Base-by-base conservation (phyloP, 2,888 invertebrate genomes). In the Germaria angustata region DNA sequence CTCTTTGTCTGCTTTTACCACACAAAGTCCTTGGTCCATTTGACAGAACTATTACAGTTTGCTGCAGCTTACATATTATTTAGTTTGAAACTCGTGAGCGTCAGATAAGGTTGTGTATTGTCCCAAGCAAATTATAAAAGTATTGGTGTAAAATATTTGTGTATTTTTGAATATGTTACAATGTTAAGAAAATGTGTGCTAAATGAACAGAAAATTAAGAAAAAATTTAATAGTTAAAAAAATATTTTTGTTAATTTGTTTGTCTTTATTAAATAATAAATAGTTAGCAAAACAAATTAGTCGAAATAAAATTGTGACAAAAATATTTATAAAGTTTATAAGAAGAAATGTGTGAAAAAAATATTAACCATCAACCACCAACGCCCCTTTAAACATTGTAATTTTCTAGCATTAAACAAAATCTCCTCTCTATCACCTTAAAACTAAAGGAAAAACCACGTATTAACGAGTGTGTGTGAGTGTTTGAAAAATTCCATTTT, bases 1-100 rank as follows among this genome's bases (percentile, higher is more conserved):
- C 82, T 82, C 34, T n/a, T n/a, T 71, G 73, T 44, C 44, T 66
- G 65, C 66, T 71, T 76, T 59, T 82, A 76, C 82, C 82, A 76
- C 82, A 82, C 71, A 82, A 79, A 82, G 82, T 82, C 82, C 82
- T 82, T 82, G 82, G 82, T 79, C 82, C 79, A 82, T 79, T 71
- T 79, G 82, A 59, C 59, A 59, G 51, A 59, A 73, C 44, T 68
- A 55, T 75, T 59, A 75, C 75, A 79, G 32, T 75, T 79, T 75
- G 82, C 77, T 80, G 83, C 80, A 80, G 79, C 79, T 76, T 82
- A 71, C 73, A 81, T 68, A 78, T 81, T 78, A 73, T 68, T 81
- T 73, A 82, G 82, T 82, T 79, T 75, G 66, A 76, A 82, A 79
- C 71, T 79, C 82, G 82, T 79, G 82, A 82, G 82, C 79, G 75